These are phyloP conservation scores for Calosoma granatense DNA, from an alignment of 1,140 invertebrate species.

Conservation along the genomic window DNA sequence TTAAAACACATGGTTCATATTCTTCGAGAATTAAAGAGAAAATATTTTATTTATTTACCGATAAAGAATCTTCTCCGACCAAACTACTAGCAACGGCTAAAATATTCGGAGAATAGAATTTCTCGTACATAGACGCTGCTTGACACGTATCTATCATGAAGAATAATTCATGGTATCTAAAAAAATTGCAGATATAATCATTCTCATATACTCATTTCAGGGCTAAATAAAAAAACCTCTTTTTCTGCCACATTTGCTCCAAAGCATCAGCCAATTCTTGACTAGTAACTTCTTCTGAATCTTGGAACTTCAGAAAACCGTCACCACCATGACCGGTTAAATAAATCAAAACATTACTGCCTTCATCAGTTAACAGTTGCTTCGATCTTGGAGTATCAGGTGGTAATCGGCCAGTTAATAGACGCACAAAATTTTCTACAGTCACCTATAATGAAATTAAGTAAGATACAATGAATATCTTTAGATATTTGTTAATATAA, in stretches of 20 bases:
- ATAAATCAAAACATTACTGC: constrained; percentile 96
- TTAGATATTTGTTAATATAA: constrained; percentile 12
- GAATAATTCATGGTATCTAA: constrained; percentile 93
- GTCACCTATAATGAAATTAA: constrained; percentile 58
- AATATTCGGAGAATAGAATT: constrained; percentile 97
- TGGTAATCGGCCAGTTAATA: constrained; percentile 85
- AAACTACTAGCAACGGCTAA: constrained; percentile 93
- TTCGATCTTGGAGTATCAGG: constrained; percentile 91
- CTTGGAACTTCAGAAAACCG: constrained; percentile 99
- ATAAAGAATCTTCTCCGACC: constrained; percentile 96
- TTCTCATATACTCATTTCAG: constrained; percentile 5
- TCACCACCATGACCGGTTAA: constrained; percentile 97
- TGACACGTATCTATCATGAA: constrained; percentile 99
- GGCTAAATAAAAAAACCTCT: no score
- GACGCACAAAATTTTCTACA: constrained; percentile 95
- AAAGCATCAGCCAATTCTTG: constrained; percentile 96
- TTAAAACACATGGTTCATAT: no score
- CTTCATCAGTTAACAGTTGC: constrained; percentile 88
- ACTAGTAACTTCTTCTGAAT: constrained; percentile 98
- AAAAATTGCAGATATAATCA: no score
- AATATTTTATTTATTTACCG: constrained; percentile 49
- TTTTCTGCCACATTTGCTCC: constrained; percentile 99
- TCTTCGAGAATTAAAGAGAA: constrained; percentile 3
- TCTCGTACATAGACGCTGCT: constrained; percentile 96
- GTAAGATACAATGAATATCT: constrained; percentile 11